These are phyloP conservation scores for Marmota flaviventris DNA, from an alignment of 2,113 vertebrate species.

Conservation along the genomic window DNA sequence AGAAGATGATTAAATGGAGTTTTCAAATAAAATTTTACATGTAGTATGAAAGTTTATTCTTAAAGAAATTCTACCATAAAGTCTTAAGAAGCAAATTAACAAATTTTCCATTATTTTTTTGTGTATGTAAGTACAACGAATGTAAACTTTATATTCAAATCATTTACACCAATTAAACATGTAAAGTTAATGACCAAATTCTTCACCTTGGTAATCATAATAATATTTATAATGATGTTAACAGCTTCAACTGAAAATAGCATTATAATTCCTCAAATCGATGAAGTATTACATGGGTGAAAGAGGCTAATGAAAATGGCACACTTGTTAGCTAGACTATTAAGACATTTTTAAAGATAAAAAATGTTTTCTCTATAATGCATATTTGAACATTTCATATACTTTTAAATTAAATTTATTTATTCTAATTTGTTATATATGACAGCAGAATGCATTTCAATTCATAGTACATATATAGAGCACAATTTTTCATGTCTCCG, in stretches of 20 bases:
- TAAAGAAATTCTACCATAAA: not conserved
- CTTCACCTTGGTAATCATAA: not conserved
- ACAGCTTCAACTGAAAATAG: not conserved
- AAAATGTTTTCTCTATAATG: not conserved
- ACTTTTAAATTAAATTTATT: not conserved
- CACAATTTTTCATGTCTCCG: too few species aligned
- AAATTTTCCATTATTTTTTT: conserved; percentile 4
- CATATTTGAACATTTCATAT: not conserved
- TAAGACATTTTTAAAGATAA: not conserved
- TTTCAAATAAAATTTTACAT: not conserved
- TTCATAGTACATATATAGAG: too few species aligned
- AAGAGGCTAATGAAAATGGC: not conserved
- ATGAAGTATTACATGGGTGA: not conserved
- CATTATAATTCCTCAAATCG: not conserved
- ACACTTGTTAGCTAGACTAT: not conserved
- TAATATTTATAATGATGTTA: not conserved
- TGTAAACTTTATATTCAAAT: not conserved
- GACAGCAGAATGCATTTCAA: too few species aligned
- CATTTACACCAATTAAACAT: not conserved
- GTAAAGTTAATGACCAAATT: not conserved
- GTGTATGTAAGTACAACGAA: not conserved
- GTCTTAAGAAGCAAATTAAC: not conserved
- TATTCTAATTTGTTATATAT: too few species aligned
- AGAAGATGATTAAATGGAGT: not conserved
- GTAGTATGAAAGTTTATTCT: not conserved